These are phyloP conservation scores for Eurois occulta DNA, from an alignment of 2,888 invertebrate species.

Conservation along the genomic window DNA sequence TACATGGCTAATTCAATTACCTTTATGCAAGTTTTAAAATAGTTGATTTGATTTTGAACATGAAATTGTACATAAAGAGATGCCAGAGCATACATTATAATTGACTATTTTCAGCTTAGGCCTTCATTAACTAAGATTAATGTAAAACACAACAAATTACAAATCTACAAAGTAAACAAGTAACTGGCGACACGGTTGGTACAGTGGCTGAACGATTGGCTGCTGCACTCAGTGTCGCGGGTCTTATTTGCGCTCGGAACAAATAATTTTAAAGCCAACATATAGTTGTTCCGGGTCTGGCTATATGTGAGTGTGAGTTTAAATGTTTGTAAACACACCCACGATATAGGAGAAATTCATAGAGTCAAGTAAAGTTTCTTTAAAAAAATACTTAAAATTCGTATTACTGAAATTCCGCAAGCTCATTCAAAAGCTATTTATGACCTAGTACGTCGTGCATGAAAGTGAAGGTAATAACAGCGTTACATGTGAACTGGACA, in stretches of 20 bases:
- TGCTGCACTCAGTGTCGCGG: too few species aligned
- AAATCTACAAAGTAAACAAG: background rate
- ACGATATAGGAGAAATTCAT: background rate
- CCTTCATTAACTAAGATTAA: background rate
- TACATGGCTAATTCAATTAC: constrained; percentile 14
- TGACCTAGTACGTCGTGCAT: background rate
- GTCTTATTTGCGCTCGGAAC: background rate
- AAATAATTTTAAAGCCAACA: background rate
- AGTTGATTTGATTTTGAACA: background rate
- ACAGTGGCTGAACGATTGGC: too few species aligned
- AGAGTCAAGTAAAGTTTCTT: background rate
- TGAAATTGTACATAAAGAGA: background rate
- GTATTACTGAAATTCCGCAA: background rate
- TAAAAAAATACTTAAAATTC: background rate
- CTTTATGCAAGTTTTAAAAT: background rate
- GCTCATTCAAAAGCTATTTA: background rate
- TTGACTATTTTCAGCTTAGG: background rate
- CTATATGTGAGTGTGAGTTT: background rate
- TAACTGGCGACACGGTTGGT: background rate
- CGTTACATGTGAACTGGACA: background rate
- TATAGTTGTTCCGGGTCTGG: background rate
- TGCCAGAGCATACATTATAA: background rate
- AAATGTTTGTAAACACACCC: background rate
- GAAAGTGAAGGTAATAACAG: constrained; percentile 5
- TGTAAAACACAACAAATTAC: background rate